A percentile compares a stretch with the other conserved stretches of the same genome.
phyloP scores from a whole-genome alignment of 2,888 invertebrate species.

The Nasonovia ribisnigri region DNA sequence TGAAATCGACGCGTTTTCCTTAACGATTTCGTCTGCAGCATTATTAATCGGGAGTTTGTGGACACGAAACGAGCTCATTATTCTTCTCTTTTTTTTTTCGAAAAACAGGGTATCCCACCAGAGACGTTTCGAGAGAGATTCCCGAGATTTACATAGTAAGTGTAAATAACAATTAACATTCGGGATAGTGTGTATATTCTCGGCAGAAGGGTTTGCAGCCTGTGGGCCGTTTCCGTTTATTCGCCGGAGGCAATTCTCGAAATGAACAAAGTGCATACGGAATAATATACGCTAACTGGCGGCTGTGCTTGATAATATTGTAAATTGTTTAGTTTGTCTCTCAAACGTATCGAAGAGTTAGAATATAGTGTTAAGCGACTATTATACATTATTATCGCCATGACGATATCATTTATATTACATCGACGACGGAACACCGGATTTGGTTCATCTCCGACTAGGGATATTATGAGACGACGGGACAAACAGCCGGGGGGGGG shows the following conservation, averaged over 20 bases:
- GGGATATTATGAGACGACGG: not conserved
- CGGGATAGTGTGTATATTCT: conserved; percentile 15
- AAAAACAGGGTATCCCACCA: not conserved
- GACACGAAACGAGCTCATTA: not conserved
- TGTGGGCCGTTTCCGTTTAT: conserved; percentile 30
- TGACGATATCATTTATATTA: not conserved
- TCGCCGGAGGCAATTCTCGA: conserved; percentile 25
- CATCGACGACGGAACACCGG: not conserved
- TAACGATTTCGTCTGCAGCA: not conserved
- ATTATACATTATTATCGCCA: not conserved
- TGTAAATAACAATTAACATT: conserved; percentile 58
- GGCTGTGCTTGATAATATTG: not conserved
- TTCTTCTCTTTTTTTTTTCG: not conserved
- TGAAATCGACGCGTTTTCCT: not conserved
- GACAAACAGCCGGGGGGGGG: not conserved
- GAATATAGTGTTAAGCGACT: not conserved
- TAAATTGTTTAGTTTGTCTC: conserved; percentile 20
- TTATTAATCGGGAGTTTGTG: conserved; percentile 10
- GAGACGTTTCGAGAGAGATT: not conserved
- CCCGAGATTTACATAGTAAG: conserved; percentile 37
- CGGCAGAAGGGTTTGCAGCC: not conserved
- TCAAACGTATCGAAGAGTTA: not conserved
- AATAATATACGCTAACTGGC: not conserved
- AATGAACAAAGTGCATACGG: conserved; percentile 15
- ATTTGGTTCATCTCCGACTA: not conserved